Evolutionary conservation across 2,888 invertebrate species (phyloP).

Genomic region (Siphlonurus alternatus): DNA sequence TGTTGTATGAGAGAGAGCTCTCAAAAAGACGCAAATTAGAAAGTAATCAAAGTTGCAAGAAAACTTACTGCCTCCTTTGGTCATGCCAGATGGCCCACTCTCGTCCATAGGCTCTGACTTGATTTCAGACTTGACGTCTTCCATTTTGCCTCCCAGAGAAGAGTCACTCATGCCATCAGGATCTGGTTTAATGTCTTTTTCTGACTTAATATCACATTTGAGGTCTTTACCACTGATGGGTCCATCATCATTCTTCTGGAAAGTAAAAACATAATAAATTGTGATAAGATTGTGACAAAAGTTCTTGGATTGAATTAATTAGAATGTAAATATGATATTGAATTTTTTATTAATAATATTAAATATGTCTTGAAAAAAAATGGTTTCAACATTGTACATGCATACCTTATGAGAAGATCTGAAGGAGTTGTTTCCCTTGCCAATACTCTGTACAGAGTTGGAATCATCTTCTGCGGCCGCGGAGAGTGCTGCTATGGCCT

Average conservation of each 20-base stretch:
- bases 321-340: too few relatives aligned
- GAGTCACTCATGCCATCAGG: conserved; percentile 4
- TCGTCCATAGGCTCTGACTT: conserved; percentile 42
- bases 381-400: too few relatives aligned
- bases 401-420: not conserved
- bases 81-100: not conserved
- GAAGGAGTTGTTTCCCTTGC: not conserved
- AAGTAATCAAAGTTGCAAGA: not conserved
- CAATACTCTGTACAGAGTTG: not conserved
- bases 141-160: conserved; percentile 1
- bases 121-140: conserved; percentile 35
- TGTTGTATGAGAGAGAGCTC: too few relatives aligned
- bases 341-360: too few relatives aligned
- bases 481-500: conserved; percentile 11
- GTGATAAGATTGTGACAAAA: not conserved
- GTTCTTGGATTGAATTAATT: too few relatives aligned
- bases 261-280: not conserved
- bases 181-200: not conserved
- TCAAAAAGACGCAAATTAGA: not conserved
- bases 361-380: too few relatives aligned
- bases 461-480: conserved; percentile 6
- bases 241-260: not conserved
- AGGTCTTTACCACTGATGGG: conserved; percentile 1
- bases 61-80: not conserved
- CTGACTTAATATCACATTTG: conserved; percentile 6